These are phyloP conservation scores for Apteryx mantelli DNA, from an alignment of 2,113 vertebrate genomes.

Conservation along the genomic window DNA sequence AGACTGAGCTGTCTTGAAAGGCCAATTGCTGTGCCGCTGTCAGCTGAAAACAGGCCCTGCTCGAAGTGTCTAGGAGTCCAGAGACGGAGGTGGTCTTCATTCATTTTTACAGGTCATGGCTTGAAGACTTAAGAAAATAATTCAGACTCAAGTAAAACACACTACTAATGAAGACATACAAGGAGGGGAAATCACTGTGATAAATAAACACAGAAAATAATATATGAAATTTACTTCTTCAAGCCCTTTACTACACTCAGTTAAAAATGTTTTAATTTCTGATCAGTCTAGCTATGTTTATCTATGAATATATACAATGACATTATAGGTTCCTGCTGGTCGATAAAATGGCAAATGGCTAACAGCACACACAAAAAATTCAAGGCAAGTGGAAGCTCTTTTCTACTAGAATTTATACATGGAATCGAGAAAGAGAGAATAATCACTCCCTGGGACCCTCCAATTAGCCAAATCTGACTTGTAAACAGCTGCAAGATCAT, in stretches of 20 bases:
- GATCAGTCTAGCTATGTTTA: background rate
- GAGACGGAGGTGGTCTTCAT: background rate
- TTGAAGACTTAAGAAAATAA: background rate
- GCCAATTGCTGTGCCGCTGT: background rate
- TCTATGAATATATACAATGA: constrained; percentile 15
- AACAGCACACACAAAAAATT: constrained; percentile 34
- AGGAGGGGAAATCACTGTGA: background rate
- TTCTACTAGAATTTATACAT: constrained; percentile 37
- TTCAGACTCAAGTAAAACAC: background rate
- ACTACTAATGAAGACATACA: background rate
- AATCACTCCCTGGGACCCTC: constrained; percentile 63
- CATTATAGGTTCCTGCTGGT: constrained; percentile 11
- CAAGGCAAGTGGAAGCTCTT: background rate
- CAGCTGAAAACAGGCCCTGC: background rate
- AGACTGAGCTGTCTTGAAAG: background rate
- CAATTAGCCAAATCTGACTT: constrained; percentile 63
- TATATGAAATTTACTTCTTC: background rate
- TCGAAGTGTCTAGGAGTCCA: background rate
- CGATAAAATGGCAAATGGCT: constrained; percentile 16
- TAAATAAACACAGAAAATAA: background rate
- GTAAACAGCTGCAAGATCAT: constrained; percentile 61
- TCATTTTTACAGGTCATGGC: background rate
- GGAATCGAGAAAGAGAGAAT: constrained; percentile 43
- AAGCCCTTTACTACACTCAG: background rate
- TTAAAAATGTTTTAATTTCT: background rate